phyloP scores from a whole-genome alignment of 2,113 vertebrate genomes.

The Apteryx owenii region DNA sequence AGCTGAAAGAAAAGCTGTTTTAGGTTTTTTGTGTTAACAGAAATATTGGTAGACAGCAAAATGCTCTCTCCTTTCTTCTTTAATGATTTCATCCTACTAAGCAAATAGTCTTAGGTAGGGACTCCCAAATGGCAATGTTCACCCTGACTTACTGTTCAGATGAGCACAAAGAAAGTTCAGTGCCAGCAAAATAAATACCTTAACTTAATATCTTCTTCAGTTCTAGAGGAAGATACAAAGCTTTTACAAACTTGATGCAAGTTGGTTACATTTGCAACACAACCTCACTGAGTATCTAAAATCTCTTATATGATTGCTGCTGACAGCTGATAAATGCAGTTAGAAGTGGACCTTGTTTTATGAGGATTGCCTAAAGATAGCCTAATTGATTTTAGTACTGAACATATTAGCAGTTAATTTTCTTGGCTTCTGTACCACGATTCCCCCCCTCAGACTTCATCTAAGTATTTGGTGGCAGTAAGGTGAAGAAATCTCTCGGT shows the following conservation, averaged over 20 bases:
- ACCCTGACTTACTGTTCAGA: not conserved
- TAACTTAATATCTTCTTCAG: not conserved
- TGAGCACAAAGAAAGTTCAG: not conserved
- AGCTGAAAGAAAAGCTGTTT: not conserved
- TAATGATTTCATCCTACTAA: not conserved
- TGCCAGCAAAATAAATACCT: not conserved
- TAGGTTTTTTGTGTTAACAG: not conserved
- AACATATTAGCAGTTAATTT: not conserved
- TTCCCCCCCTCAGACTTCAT: not conserved
- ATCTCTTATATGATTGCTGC: not conserved
- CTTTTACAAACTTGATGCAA: not conserved
- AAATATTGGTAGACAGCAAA: not conserved
- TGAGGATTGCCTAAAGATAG: slow-evolving; percentile 31
- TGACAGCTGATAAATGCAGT: slow-evolving; percentile 42
- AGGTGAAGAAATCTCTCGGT: slow-evolving; percentile 57
- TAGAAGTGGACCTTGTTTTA: not conserved
- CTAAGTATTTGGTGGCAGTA: slow-evolving; percentile 7
- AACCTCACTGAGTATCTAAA: not conserved
- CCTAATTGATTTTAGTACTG: slow-evolving; percentile 12
- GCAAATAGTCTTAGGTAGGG: not conserved
- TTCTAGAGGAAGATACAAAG: not conserved
- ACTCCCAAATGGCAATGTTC: not conserved
- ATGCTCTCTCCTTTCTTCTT: not conserved
- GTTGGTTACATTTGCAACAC: not conserved
- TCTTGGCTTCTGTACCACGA: not conserved